Percentiles rank a stretch among this genome's conserved stretches.
phyloP scores from a whole-genome alignment of 2,888 invertebrate species.

The Mesorhabditis sp. region DNA sequence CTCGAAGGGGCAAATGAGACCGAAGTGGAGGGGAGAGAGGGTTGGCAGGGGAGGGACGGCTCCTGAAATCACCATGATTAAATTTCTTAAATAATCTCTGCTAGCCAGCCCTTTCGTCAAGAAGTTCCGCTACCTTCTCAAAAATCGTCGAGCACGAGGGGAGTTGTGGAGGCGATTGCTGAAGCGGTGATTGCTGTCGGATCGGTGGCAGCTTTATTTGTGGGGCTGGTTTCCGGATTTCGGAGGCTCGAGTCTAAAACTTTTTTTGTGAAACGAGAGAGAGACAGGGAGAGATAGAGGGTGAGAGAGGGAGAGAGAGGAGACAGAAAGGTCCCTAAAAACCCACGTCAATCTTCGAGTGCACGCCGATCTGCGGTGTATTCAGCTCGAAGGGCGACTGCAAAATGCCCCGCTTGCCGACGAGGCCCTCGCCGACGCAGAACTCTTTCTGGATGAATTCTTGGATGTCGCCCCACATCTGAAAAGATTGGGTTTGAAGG shows the following conservation, averaged over 20 bases:
- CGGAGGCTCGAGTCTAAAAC: background rate
- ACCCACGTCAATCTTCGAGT: background rate
- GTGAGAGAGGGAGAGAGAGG: too few relatives aligned
- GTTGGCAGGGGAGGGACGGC: background rate
- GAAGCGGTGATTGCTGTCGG: background rate
- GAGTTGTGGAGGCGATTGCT: background rate
- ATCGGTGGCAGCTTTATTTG: background rate
- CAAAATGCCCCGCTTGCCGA: conserved; percentile 1
- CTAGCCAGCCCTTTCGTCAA: background rate
- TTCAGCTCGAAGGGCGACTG: background rate
- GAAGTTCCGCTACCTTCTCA: background rate
- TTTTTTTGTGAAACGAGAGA: too few relatives aligned
- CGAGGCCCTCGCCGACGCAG: conserved; percentile 6
- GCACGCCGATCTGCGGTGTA: background rate
- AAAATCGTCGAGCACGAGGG: background rate
- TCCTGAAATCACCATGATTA: background rate
- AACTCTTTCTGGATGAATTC: conserved; percentile 1
- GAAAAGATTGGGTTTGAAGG: background rate
- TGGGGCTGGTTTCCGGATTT: background rate
- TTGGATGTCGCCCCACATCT: conserved; percentile 6
- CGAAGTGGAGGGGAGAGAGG: background rate
- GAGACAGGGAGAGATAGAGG: too few relatives aligned
- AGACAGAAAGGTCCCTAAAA: background rate
- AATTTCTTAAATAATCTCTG: background rate
- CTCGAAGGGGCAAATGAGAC: background rate